These are phyloP conservation scores for Aricia artaxerxes DNA, from an alignment of 2,888 invertebrate species.

Conservation along the genomic window DNA sequence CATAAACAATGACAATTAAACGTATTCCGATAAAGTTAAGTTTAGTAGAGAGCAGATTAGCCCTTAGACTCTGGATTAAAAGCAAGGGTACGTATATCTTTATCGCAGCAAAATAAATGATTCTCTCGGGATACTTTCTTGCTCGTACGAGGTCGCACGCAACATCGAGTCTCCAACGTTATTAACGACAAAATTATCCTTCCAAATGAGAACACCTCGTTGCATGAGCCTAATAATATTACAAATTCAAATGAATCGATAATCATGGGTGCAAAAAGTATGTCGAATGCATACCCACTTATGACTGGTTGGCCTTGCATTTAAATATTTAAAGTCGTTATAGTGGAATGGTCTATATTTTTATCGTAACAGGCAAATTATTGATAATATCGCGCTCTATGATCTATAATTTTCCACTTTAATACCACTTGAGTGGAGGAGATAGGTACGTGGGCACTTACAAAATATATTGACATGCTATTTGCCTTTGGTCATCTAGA, in stretches of 20 bases:
- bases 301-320: slow-evolving; percentile 9
- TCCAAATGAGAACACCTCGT: not conserved
- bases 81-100: not conserved
- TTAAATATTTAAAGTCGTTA: not conserved
- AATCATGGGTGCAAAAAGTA: slow-evolving; percentile 17
- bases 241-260: slow-evolving; percentile 17
- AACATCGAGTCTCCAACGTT: not conserved
- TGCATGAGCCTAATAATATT: not conserved
- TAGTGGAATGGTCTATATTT: slow-evolving; percentile 3
- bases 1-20: no score
- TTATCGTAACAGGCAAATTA: slow-evolving; percentile 5
- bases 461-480: not conserved
- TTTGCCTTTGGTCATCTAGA: not conserved
- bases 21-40: no score
- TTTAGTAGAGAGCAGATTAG: no score
- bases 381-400: slow-evolving; percentile 2
- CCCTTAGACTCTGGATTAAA: not conserved
- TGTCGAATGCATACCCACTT: slow-evolving; percentile 1
- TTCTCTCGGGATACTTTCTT: not conserved
- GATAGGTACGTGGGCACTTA: not conserved
- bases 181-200: not conserved
- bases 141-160: not conserved
- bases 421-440: slow-evolving; percentile 4
- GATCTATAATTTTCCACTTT: slow-evolving; percentile 18
- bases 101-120: not conserved